Conservation (phyloP, 2,888 invertebrate genomes). For the Pterostichus niger region DNA sequence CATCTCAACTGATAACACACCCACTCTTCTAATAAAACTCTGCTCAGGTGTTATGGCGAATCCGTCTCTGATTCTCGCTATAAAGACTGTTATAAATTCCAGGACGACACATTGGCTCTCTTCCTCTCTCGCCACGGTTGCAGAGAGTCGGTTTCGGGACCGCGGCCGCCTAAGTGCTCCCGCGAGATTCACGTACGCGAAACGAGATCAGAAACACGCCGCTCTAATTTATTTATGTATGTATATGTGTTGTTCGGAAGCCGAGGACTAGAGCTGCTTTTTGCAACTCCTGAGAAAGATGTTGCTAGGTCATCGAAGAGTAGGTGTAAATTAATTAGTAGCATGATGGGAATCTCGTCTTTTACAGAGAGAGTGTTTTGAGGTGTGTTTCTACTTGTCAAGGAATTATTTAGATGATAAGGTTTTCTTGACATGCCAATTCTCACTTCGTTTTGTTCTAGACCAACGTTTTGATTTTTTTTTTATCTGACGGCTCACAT, state of each 20-base stretch:
- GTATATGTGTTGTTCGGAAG: conserved; percentile 47
- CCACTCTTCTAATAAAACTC: too few species aligned
- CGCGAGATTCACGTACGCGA: conserved; percentile 57
- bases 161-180: conserved; percentile 58
- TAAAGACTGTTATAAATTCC: conserved; percentile 53
- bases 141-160: not conserved
- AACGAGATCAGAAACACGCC: conserved; percentile 63
- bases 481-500: too few species aligned
- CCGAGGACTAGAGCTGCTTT: not conserved
- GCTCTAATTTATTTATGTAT: conserved; percentile 64
- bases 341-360: conserved; percentile 27
- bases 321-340: conserved; percentile 43
- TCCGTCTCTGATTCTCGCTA: not conserved
- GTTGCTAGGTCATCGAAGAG: conserved; percentile 37
- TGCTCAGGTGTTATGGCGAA: too few species aligned
- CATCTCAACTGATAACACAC: too few species aligned
- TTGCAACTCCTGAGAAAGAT: conserved; percentile 30
- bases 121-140: conserved; percentile 2
- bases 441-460: not conserved
- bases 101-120: conserved; percentile 12
- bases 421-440: not conserved
- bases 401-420: conserved; percentile 22
- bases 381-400: not conserved
- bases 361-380: not conserved
- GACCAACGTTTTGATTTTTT: too few species aligned